Evolutionary conservation across 1,140 invertebrate genomes (phyloP), one percentile per base, ranked within the genome.

Genomic region (Manduca sexta): DNA sequence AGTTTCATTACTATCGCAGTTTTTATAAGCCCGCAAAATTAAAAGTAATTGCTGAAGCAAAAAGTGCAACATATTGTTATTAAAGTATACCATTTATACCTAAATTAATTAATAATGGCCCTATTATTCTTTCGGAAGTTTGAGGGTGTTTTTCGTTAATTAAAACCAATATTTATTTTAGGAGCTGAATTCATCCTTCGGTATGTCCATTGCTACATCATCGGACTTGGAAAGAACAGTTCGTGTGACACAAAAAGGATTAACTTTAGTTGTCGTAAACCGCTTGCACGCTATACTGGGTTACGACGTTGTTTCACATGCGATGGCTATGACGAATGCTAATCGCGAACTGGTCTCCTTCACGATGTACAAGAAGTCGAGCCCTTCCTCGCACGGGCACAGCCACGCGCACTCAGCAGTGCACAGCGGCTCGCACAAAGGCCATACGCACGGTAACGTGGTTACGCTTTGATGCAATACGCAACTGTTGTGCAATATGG

Each of bases 301-400:
- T 2, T 85, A 85, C 55, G 80, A 85, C 52, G 80, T 85, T 1
- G 69, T 81, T 0, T 84, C 80, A 0, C 82, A 85, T 45, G 72
- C 82, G 0, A 85, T 85, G 82, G 78, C 80, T 1, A 85, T 85
- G 80, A 84, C 80, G 12, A 84, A 82, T 42, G 78, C 78, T 5
- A 85, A 85, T 38, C 64, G 80, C 6, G 82, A 85, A 50, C 64
- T 83, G n/a, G 53, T 82, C 8, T 81, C 82, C 4, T 85, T 81
- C 60, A 81, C 78, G 6, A 70, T 85, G 79, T 85, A 85, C 46
- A 85, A 85, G 65, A 84, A 84, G 59, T 69, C 67, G 3, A 65
- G 63, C 41, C 5, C 55, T 3, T 61, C 56, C 15, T 54, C 60
- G 2, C 67, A 73, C 40, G 48, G 55, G 8, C 68, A 74, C 16